A percentile compares a stretch with the other conserved stretches of the same genome.
Conservation (phyloP, 2,797 vertebrate genomes). For the Oceanodroma leucorhoa region DNA sequence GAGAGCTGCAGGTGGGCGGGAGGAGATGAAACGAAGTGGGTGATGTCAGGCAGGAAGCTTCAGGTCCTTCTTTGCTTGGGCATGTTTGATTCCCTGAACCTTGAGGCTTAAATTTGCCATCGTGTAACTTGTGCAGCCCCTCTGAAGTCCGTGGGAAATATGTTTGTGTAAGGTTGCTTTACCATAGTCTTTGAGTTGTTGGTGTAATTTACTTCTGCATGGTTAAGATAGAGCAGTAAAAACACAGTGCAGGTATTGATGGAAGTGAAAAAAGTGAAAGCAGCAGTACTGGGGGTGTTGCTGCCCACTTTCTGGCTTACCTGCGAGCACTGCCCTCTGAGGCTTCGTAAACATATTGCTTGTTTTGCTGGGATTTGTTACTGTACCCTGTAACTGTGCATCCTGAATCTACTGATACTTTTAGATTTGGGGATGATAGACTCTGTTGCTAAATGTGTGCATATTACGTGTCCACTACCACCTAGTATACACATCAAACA, state of each 20-base stretch:
- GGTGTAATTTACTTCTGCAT: background rate
- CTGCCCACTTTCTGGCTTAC: background rate
- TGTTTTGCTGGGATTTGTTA: background rate
- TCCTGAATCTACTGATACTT: background rate
- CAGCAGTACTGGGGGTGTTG: background rate
- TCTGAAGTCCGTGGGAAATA: background rate
- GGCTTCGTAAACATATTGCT: background rate
- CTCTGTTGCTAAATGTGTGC: background rate
- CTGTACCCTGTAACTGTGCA: background rate
- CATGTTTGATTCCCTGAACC: background rate
- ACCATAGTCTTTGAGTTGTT: background rate
- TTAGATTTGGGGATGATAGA: background rate
- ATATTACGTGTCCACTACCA: background rate
- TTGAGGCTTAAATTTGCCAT: background rate
- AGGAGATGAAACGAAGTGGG: fast-evolving
- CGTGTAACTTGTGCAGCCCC: background rate
- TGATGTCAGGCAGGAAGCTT: background rate
- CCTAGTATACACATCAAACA: background rate
- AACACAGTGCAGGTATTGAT: background rate
- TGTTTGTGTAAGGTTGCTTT: background rate
- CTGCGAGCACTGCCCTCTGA: background rate
- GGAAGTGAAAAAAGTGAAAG: background rate
- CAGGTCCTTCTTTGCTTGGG: background rate
- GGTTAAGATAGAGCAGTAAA: background rate
- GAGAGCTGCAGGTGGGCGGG: background rate